Conservation (phyloP, 2,113 vertebrate genomes). For the Ameiurus melas region DNA sequence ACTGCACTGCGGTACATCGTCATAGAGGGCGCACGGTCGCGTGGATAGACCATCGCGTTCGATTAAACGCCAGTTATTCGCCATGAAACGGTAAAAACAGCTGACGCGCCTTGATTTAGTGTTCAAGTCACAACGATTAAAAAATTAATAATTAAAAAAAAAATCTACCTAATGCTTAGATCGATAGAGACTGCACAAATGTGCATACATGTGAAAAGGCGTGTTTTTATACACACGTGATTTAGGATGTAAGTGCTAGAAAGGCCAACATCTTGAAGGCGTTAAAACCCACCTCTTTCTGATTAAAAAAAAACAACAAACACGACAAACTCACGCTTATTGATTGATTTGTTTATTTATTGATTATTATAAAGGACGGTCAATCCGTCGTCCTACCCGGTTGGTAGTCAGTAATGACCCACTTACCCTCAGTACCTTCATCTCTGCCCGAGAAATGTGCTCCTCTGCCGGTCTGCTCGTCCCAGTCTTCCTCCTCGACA, state of each 20-base stretch:
- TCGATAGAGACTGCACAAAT: not conserved
- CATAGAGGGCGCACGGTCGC: too few relatives aligned
- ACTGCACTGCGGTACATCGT: not conserved
- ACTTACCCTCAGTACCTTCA: constrained; percentile 30
- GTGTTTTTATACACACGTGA: not conserved
- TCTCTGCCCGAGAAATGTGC: constrained; percentile 19
- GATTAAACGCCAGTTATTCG: not conserved
- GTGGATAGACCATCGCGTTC: not conserved
- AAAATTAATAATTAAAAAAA: too few relatives aligned
- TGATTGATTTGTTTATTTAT: not conserved
- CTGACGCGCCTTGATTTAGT: not conserved
- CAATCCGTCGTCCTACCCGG: not conserved
- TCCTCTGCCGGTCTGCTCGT: constrained; percentile 22
- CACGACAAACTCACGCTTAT: not conserved
- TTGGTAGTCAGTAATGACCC: not conserved
- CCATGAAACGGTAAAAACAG: not conserved
- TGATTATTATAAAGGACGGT: not conserved
- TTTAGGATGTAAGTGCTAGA: not conserved
- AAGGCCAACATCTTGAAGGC: not conserved
- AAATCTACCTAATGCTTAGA: too few relatives aligned
- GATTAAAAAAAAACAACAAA: too few relatives aligned
- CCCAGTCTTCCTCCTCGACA: not conserved
- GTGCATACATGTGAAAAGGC: not conserved
- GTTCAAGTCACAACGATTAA: not conserved
- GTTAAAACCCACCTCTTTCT: not conserved